Evolutionary conservation across 2,113 vertebrate genomes (phyloP).

Genomic region (Ptilorrhoa leucosticta): DNA sequence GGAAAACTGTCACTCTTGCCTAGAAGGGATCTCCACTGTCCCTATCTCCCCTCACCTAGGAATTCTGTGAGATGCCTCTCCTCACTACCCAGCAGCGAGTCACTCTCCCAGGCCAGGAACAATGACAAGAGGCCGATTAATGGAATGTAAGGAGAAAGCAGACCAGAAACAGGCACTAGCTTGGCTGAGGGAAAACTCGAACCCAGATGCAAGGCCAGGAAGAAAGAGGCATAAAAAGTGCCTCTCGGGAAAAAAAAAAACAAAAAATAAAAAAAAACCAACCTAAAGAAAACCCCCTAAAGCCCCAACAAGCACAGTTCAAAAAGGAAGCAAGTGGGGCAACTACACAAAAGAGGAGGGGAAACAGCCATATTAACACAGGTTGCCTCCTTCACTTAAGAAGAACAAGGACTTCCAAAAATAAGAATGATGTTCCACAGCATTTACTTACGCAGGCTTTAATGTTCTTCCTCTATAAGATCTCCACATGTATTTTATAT

Average conservation of each 20-base stretch:
- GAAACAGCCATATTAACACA: not conserved
- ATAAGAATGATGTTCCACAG: not conserved
- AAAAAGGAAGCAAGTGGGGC: not conserved
- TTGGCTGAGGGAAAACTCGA: conserved; percentile 37
- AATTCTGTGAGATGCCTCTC: not conserved
- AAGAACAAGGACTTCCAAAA: conserved; percentile 37
- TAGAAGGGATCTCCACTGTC: not conserved
- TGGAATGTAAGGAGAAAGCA: conserved; percentile 8
- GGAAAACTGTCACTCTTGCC: not conserved
- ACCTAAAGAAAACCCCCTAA: not conserved
- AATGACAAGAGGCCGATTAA: not conserved
- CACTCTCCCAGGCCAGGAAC: conserved; percentile 46
- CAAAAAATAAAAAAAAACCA: not conserved
- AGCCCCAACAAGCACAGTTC: not conserved
- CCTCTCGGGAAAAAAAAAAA: not conserved
- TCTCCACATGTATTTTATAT: not conserved
- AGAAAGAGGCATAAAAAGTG: conserved; percentile 26
- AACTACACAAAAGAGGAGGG: not conserved
- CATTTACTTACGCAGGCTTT: conserved; percentile 66
- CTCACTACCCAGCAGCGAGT: conserved; percentile 3
- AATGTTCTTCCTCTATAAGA: conserved; percentile 50
- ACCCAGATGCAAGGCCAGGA: conserved; percentile 30
- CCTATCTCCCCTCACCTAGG: not conserved
- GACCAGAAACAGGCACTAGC: conserved; percentile 31
- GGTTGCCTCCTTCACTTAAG: not conserved